Conservation (phyloP, 2,888 invertebrate genomes). For the Heliconius ethilla region DNA sequence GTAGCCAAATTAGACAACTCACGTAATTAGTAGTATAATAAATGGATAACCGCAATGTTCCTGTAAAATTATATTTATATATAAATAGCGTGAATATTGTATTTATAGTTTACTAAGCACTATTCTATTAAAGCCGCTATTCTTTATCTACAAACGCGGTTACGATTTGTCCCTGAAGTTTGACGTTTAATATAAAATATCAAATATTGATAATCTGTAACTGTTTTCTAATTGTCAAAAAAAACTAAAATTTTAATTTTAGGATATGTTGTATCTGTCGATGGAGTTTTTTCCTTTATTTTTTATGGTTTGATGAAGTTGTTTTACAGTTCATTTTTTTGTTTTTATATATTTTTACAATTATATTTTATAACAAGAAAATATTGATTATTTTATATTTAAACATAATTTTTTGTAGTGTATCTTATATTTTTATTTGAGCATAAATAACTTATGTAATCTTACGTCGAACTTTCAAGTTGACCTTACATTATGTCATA, state of each 20-base stretch:
- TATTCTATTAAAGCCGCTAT: background rate
- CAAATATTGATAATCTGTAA: background rate
- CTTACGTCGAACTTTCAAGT: background rate
- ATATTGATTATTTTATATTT: no score
- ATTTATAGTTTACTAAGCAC: background rate
- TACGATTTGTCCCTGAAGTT: conserved; percentile 12
- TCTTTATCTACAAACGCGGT: conserved; percentile 17
- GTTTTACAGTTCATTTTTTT: no score
- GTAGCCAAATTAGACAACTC: background rate
- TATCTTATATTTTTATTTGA: background rate
- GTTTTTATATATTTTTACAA: no score
- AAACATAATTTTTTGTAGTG: background rate
- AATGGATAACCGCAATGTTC: background rate
- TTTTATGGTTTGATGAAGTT: no score
- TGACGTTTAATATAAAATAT: conserved; percentile 1
- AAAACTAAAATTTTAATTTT: background rate
- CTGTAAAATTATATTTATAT: background rate
- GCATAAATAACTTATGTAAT: background rate
- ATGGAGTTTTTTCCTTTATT: no score
- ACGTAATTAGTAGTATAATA: background rate
- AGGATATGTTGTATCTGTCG: no score
- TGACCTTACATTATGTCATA: background rate
- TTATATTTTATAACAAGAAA: no score
- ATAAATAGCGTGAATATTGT: background rate
- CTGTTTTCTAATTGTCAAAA: background rate